Base-by-base conservation (phyloP, 1,140 invertebrate species). In the Drosophila repleta region DNA sequence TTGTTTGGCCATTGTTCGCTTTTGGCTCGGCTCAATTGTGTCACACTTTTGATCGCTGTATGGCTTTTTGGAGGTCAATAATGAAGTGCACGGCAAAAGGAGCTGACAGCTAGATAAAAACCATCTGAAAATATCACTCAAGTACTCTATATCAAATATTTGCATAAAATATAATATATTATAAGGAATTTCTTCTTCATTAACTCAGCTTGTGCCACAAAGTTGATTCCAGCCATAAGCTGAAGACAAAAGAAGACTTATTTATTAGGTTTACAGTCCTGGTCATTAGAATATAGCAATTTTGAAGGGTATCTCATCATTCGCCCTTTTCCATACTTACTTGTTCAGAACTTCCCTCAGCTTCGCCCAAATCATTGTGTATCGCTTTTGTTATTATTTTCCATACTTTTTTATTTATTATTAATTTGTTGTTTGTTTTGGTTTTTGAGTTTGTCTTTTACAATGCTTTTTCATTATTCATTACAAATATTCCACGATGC, bases 21-120 rank as follows among this genome's bases (percentile, higher is more conserved):
- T 79, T 82, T 75, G 75, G 75, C 79, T 63, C 55, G 48, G 17
- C 29, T 71, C 81, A 77, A 84, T 78, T 87, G 82, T 85, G 82
- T 76, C 74, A 75, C 78, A 74, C 79, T 46, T 68, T 75, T 71
- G 76, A 76, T 76, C 67, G 74, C 62, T 74, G 29, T 29, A 18
- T 55, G 57, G 24, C 58, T 46, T 61, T 75, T 74, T 83, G 80
- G 72, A 70, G 73, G 77, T 85, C 82, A 81, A 74, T 73, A 85
- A 85, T 80, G 62, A 84, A 85, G 79, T 75, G 71, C 71, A 72
- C 58, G 61, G 62, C 37, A 18, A 48, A 29, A 13, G 70, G 41
- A n/a, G 39, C 53, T 51, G 55, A 69, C n/a, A 76, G 52, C 52
- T 17, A n/a, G 11, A 39, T 11, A 6, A 8, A 10, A 20, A 1